Base-by-base conservation (phyloP, 2,797 vertebrate species). In the Chrysocyon brachyurus region DNA sequence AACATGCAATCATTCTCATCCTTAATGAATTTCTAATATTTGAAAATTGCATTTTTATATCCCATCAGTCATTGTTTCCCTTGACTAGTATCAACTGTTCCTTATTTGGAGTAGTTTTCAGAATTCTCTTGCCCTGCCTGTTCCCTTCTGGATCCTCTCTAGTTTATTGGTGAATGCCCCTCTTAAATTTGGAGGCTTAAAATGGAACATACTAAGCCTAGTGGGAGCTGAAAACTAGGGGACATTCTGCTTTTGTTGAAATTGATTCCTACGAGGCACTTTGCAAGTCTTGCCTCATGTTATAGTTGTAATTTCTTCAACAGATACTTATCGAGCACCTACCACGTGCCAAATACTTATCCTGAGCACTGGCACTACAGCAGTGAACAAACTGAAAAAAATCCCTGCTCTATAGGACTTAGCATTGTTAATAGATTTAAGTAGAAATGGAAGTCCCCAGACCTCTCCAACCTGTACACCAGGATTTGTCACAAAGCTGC, bases 121-220 rank as follows among this genome's bases (percentile, higher is more conserved):
- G 59, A 87, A 93, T 83, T 56, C 22, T 91, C 52, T 90, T 56
- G 12, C 33, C 72, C 59, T 92, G 22, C 26, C 81, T 75, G 5
- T 19, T 82, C 52, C 81, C 22, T 81, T 73, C n/a, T 6, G 12
- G 56, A 16, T 64, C 24, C 31, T 92, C 33, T 91, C 54, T 87
- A 31, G 63, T 79, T 88, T 56, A 94, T 4, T 72, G 33, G 72
- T 79, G 40, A 82, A 40, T 54, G n/a, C 5, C 3, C 21, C 54
- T 73, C 17, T n/a, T 87, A 54, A 93, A 86, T 75, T n/a, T 12
- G 85, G 36, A 52, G 81, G n/a, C 36, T 75, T 61, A 86, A 92
- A 72, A 75, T 87, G 59, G 28, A 75, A 46, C 8, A 16, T 31
- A 68, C 64, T 66, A n/a, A 90, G 75, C 52, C 52, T 52, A 82